A percentile compares a stretch with the other conserved stretches of the same genome.
These are phyloP conservation scores for Etheostoma spectabile DNA, from an alignment of 2,113 vertebrate species.

Conservation along the genomic window DNA sequence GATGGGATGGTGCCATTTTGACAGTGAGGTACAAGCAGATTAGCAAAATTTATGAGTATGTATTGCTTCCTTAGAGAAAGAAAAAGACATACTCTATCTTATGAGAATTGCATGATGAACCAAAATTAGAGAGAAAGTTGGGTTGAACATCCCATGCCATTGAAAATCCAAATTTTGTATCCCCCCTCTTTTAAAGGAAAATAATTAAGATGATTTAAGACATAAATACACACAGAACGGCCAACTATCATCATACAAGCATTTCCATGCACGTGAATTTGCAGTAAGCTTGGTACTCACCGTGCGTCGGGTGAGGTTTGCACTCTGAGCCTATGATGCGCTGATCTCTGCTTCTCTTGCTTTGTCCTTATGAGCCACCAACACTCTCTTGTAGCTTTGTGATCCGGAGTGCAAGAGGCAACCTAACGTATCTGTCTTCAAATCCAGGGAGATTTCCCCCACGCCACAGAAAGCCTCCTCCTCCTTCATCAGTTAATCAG, in stretches of 20 bases:
- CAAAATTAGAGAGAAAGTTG: slow-evolving; percentile 26
- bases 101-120: neutral
- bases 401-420: slow-evolving; percentile 70
- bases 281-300: slow-evolving; percentile 64
- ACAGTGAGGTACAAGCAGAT: neutral
- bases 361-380: slow-evolving; percentile 48
- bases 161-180: neutral
- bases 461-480: slow-evolving; percentile 71
- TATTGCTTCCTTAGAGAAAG: neutral
- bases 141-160: neutral
- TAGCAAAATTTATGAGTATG: neutral
- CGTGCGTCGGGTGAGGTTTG: slow-evolving; percentile 39
- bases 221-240: slow-evolving; percentile 10
- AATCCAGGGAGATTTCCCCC: slow-evolving; percentile 75
- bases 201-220: neutral
- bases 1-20: slow-evolving; percentile 22
- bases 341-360: slow-evolving; percentile 54
- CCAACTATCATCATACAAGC: slow-evolving; percentile 3
- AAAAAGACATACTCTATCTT: neutral
- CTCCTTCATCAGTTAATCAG: slow-evolving; percentile 82
- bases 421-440: slow-evolving; percentile 75
- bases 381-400: slow-evolving; percentile 63
- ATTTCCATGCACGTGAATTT: slow-evolving; percentile 3
- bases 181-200: neutral
- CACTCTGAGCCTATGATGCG: slow-evolving; percentile 41